These are phyloP conservation scores for Agonopterix arenella DNA, from an alignment of 2,888 invertebrate genomes.

Conservation along the genomic window DNA sequence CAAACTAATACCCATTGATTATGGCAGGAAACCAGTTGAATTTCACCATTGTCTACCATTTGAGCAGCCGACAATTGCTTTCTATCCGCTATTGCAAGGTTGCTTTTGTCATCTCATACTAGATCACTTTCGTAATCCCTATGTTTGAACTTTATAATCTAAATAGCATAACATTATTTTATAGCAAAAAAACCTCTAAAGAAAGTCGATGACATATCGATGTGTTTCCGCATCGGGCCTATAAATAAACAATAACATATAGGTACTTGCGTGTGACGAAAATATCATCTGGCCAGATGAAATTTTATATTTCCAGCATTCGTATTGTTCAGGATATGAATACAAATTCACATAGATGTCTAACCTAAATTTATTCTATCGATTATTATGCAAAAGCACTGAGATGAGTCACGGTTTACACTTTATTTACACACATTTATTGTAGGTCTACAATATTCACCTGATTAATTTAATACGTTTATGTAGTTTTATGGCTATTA, in stretches of 20 bases:
- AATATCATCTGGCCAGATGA: constrained; percentile 41
- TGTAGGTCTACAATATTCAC: constrained; percentile 44
- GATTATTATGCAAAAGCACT: constrained; percentile 75
- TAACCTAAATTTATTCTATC: constrained; percentile 74
- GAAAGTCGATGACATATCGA: constrained; percentile 62
- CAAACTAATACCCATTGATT: too few species aligned
- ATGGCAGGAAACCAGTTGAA: constrained; percentile 43
- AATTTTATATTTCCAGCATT: constrained; percentile 48
- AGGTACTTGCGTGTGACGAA: constrained; percentile 44
- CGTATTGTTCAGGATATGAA: constrained; percentile 50
- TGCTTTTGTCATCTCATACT: constrained; percentile 61
- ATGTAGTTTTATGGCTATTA: constrained; percentile 41
- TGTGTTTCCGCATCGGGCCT: constrained; percentile 64
- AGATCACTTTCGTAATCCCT: constrained; percentile 62
- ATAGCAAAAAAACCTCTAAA: constrained; percentile 52
- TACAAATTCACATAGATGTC: constrained; percentile 62
- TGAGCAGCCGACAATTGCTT: constrained; percentile 54
- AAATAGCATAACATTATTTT: constrained; percentile 45
- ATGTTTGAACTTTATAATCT: constrained; percentile 50
- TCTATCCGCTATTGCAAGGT: constrained; percentile 66
- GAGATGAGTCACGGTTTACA: constrained; percentile 48
- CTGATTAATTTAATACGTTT: constrained; percentile 45
- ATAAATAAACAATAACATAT: constrained; percentile 64
- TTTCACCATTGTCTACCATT: constrained; percentile 55
- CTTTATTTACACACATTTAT: constrained; percentile 32